Evolutionary conservation across 2,113 vertebrate genomes (phyloP), one percentile per base, ranked within the genome.

Genomic region (Lampris megalopsis): DNA sequence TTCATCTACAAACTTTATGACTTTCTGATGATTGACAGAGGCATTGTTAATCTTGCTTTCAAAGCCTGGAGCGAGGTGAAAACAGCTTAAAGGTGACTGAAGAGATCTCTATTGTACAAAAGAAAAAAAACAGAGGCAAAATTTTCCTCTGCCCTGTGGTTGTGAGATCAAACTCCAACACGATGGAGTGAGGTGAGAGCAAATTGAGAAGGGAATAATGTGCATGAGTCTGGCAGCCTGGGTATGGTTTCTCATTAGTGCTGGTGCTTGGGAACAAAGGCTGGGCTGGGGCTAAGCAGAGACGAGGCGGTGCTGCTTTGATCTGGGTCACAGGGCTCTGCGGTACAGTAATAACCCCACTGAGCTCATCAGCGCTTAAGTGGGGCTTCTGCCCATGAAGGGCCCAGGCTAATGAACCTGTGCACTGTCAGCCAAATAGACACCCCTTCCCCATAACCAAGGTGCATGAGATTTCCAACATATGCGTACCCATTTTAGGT

Each of bases 331-430:
- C 56, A 75, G 85, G 84, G 80, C 88, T 88, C 71, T 58, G 85
- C 82, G 87, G 84, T 86, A 87, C 86, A 81, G 86, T 90, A 88
- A 90, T 84, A 89, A 91, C 89, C 91, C 86, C 83, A 76, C 86
- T 80, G 89, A 88, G 86, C 88, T 91, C 86, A 91, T 92, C 90
- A 86, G 83, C 52, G 68, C 80, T 88, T 81, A 89, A 92, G 89
- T 90, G 84, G 85, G 88, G 84, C 86, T 92, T 68, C 73, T 73
- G 57, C 77, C 73, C 69, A 72, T 87, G 70, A 88, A 86, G 82
- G 68, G 73, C 74, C 45, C 0, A 8, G 13, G 80, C 72, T 90
- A 91, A 90, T 89, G 80, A 91, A 90, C 71, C 87, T 78, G 83
- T 41, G 47, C 78, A 71, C 79, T 85, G 80, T 71, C 86, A 79